These are phyloP conservation scores for Ciona savignyi DNA, from an alignment of 23 tunicate genomes.

Conservation along the genomic window DNA sequence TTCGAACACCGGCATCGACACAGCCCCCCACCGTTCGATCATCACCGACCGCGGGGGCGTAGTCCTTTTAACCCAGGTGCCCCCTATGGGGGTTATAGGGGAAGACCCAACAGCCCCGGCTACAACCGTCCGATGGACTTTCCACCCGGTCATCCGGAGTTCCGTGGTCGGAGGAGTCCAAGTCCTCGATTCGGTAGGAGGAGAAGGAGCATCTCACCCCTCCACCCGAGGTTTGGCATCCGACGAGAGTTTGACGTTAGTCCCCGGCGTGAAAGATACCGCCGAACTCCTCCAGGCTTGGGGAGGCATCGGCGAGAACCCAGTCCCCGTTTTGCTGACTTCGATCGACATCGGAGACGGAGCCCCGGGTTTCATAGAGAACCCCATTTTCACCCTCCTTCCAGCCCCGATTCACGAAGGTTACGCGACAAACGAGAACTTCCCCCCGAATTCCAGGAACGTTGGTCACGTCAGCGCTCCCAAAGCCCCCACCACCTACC, in stretches of 20 bases:
- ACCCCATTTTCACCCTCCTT: slow-evolving; percentile 2
- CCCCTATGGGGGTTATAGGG: slow-evolving; percentile 9
- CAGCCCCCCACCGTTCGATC: slow-evolving; percentile 8
- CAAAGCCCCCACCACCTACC: slow-evolving; percentile 27
- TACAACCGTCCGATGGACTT: slow-evolving; percentile 16
- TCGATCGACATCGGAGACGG: slow-evolving; percentile 16
- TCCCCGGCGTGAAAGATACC: slow-evolving; percentile 27
- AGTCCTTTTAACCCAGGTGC: slow-evolving; percentile 32
- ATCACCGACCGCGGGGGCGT: slow-evolving; percentile 36
- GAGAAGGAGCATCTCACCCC: slow-evolving; percentile 43
- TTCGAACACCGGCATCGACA: slow-evolving; percentile 8
- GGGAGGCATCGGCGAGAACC: slow-evolving; percentile 21
- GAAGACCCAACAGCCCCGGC: slow-evolving; percentile 21
- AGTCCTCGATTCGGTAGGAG: slow-evolving; percentile 8
- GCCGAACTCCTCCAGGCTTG: slow-evolving; percentile 13
- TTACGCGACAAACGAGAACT: slow-evolving; percentile 38
- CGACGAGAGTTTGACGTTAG: slow-evolving; percentile 31
- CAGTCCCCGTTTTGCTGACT: slow-evolving; percentile 34
- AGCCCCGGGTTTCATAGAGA: slow-evolving; percentile 21
- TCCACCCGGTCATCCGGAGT: slow-evolving; percentile 49
- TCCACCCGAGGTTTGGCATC: slow-evolving; percentile 5
- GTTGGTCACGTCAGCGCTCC: slow-evolving; percentile 20
- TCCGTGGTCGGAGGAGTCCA: not conserved
- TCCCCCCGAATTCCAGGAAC: slow-evolving; percentile 48
- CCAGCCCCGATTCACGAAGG: slow-evolving; percentile 37